Conservation (phyloP, 2,113 vertebrate genomes). For the Eptesicus fuscus region DNA sequence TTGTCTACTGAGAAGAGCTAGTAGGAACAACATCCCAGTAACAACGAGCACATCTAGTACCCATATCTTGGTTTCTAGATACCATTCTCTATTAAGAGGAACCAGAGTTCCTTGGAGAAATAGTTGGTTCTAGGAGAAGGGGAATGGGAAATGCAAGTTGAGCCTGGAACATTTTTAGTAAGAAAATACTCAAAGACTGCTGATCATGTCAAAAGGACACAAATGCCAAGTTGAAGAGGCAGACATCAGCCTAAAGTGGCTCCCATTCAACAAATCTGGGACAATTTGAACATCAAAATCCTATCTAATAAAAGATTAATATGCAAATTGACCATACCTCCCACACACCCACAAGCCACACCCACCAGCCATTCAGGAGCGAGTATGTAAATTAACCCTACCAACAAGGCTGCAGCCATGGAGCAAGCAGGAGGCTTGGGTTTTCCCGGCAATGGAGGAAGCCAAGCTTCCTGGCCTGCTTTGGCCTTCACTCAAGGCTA, state of each 20-base stretch:
- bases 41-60: background rate
- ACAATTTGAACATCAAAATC: background rate
- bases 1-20: background rate
- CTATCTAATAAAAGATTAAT: no score
- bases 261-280: background rate
- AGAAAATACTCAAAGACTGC: background rate
- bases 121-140: background rate
- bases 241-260: background rate
- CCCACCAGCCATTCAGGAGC: no score
- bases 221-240: background rate
- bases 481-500: no score
- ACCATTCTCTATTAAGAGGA: background rate
- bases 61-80: background rate
- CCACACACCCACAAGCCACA: no score
- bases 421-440: no score
- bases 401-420: no score
- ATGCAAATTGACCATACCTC: no score
- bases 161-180: background rate
- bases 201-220: background rate
- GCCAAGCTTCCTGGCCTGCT: no score
- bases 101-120: background rate
- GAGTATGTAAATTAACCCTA: no score
- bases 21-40: background rate
- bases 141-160: background rate
- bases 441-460: no score